phyloP scores from a whole-genome alignment of 2,797 vertebrate species.

The Hippocampus kuda region DNA sequence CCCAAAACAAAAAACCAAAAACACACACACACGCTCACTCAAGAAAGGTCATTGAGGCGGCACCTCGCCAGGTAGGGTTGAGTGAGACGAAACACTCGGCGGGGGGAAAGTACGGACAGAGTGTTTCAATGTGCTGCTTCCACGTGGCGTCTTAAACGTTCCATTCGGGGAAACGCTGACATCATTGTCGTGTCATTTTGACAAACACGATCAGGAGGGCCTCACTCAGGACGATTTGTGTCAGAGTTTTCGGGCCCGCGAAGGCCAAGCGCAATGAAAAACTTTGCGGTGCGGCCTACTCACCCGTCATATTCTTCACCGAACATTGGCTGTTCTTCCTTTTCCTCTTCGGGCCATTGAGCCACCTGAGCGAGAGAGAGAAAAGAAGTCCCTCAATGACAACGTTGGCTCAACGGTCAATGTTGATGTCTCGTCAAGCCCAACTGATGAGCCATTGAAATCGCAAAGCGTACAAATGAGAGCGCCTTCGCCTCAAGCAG shows the following conservation, averaged over 20 bases:
- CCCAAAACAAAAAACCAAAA: neutral
- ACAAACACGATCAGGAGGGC: too few relatives aligned
- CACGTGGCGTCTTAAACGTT: neutral
- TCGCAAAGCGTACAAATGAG: too few relatives aligned
- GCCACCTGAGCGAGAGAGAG: constrained; percentile 72
- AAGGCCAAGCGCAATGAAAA: neutral
- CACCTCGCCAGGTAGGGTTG: neutral
- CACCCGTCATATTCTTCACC: constrained; percentile 98
- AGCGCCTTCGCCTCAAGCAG: too few relatives aligned
- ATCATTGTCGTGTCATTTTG: neutral
- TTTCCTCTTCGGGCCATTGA: constrained; percentile 96
- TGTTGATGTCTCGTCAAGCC: neutral
- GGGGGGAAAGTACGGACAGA: neutral
- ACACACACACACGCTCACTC: too few relatives aligned
- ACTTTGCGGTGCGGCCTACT: constrained; percentile 32
- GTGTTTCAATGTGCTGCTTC: neutral
- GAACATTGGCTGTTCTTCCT: constrained; percentile 99
- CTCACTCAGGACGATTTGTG: too few relatives aligned
- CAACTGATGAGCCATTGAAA: too few relatives aligned
- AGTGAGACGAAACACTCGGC: neutral
- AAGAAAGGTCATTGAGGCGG: neutral
- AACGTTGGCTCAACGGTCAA: neutral
- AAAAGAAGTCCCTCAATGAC: neutral
- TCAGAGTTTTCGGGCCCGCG: neutral
- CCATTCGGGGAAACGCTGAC: neutral